These are phyloP conservation scores for Drosophila mulleri DNA, from an alignment of 2,888 invertebrate species.

Conservation along the genomic window DNA sequence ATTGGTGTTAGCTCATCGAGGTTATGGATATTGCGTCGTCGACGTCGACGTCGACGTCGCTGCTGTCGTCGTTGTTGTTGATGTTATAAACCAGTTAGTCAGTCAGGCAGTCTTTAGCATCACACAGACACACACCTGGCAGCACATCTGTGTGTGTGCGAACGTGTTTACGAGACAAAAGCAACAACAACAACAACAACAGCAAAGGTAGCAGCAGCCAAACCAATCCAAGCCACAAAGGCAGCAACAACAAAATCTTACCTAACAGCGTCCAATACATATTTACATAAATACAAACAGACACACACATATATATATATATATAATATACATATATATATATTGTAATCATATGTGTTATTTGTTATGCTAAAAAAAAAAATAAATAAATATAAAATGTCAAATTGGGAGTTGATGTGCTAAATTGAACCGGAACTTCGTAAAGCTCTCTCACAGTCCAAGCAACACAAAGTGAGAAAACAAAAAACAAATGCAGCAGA, in stretches of 20 bases:
- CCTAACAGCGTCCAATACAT: conserved; percentile 44
- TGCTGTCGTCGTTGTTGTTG: conserved; percentile 31
- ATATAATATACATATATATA: background rate
- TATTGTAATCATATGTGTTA: conserved; percentile 40
- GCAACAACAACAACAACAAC: conserved; percentile 55
- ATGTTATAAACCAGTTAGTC: conserved; percentile 69
- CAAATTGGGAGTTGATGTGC: conserved; percentile 47
- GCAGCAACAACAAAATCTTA: conserved; percentile 46
- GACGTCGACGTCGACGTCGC: conserved; percentile 34
- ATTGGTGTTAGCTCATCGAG: conserved; percentile 78
- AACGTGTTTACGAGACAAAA: conserved; percentile 72
- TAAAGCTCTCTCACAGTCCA: background rate
- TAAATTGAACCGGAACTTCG: conserved; percentile 56
- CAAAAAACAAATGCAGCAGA: background rate
- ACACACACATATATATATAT: background rate
- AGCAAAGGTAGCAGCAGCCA: conserved; percentile 43
- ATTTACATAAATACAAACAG: conserved; percentile 32
- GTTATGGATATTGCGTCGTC: conserved; percentile 77
- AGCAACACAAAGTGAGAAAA: background rate
- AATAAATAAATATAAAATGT: conserved; percentile 47
- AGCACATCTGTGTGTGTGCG: conserved; percentile 33
- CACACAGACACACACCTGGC: conserved; percentile 39
- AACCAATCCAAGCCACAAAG: conserved; percentile 26
- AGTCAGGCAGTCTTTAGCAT: conserved; percentile 77
- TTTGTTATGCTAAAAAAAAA: conserved; percentile 31